Base-by-base conservation (phyloP, 2,113 vertebrate species). In the Forbesichthys agassizii region DNA sequence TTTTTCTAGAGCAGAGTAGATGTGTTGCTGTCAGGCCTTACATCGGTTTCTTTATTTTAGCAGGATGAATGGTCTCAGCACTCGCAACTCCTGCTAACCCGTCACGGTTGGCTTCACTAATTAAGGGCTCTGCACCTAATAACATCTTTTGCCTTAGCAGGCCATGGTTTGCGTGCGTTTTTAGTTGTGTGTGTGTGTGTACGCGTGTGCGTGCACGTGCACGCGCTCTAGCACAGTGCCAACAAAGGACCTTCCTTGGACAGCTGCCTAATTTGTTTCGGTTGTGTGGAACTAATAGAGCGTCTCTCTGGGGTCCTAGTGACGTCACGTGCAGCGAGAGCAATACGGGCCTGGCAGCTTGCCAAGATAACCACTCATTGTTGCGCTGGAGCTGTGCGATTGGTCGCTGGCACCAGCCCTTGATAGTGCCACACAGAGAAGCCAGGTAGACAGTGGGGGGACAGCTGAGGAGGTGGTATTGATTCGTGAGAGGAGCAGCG, bases 231-330 rank as follows among this genome's bases (percentile, higher is more conserved):
- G n/a, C 71, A 59, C 58, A 5, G 20, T 74, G 65, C 74, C 73
- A 83, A 82, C 75, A 88, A 83, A 83, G 74, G 68, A 83, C 69
- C 68, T 80, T 90, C 75, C 65, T 84, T 87, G 86, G 88, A 85
- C 87, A 81, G 83, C 87, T 87, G 81, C 91, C 90, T 88, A 91
- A 92, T 92, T 93, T 91, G 87, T 89, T 86, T 92, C 85, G 80
- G 78, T 85, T 81, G 74, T 86, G 86, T 89, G 74, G 82, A 89
- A 88, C 89, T 88, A 78, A 70, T 88, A 65, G 75, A 71, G 54
- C 51, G 48, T 83, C 73, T 89, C 84, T 83, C 79, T 70, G 69
- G 78, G 80, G 84, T 81, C 87, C 77, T 55, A 77, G 84, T 93
- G 88, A 92, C 84, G 88, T 92, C 85, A 92, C 87, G 68, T 69